phyloP scores from a whole-genome alignment of 1,140 invertebrate genomes.

The Cyclina sinensis region DNA sequence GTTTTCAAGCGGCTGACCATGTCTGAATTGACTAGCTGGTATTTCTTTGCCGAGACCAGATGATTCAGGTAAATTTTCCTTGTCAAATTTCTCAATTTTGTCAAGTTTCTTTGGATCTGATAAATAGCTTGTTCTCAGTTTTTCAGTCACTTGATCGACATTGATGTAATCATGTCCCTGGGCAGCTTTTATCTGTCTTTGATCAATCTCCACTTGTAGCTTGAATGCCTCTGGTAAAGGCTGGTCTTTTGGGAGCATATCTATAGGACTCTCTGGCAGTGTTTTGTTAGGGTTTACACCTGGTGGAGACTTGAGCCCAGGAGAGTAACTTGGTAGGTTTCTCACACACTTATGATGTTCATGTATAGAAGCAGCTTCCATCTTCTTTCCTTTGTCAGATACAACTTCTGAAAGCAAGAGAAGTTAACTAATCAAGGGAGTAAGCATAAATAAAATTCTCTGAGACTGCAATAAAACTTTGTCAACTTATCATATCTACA shows the following conservation, averaged over 20 bases:
- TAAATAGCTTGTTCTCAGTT: background rate
- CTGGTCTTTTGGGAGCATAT: slow-evolving; percentile 54
- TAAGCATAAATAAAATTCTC: no score
- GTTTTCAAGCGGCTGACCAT: background rate
- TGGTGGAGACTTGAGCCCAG: slow-evolving; percentile 7
- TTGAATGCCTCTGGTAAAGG: slow-evolving; percentile 59
- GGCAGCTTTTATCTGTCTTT: background rate
- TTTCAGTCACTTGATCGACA: background rate
- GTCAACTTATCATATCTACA: no score
- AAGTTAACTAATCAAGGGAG: background rate
- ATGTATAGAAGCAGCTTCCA: slow-evolving; percentile 14
- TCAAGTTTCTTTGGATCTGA: slow-evolving; percentile 67
- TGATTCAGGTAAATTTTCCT: background rate
- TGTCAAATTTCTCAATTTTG: slow-evolving; percentile 62
- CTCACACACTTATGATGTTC: slow-evolving; percentile 11
- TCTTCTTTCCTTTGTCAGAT: background rate
- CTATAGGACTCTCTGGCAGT: slow-evolving; percentile 45
- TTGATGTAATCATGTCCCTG: slow-evolving; percentile 17
- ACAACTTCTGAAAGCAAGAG: background rate
- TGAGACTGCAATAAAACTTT: no score
- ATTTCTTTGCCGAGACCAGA: no score
- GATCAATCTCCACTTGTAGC: slow-evolving; percentile 51
- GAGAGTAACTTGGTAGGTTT: background rate
- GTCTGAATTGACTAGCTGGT: background rate
- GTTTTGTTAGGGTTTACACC: background rate